Base-by-base conservation (phyloP, 2,888 invertebrate species). In the Frankliniella fusca region DNA sequence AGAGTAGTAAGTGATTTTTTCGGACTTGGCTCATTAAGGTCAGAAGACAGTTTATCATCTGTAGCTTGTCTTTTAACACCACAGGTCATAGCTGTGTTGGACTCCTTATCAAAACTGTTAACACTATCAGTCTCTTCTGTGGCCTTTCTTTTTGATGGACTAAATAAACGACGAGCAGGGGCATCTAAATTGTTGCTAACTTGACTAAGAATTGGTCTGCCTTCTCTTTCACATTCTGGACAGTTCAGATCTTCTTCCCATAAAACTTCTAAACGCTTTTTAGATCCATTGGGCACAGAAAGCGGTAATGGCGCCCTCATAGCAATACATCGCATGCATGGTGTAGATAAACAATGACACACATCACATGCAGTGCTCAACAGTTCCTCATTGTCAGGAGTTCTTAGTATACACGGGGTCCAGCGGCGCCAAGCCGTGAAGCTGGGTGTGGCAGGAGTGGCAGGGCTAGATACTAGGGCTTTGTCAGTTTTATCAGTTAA, bases 401-500 rank as follows among this genome's bases (percentile, higher is more conserved):
- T 76, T 10, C 70, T 76, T 12, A 27, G 70, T 12, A 76, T 12
- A 76, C 70, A 23, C 2, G 70, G 70, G 10, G 70, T 76, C 70
- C 70, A 76, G 23, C 70, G 70, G 5, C 70, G 70, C 70, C 70
- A 76, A 0, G 70, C 23, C 12, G 70, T 76, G 27, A 76, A 76
- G 70, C 70, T 76, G 27, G 70, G 70, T 9, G 27, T 76, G n/a
- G 27, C 27, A 27, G 70, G 70, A 12, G 70, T 76, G 23, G 70
- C 70, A 10, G 70, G 70, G 12, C 23, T 76, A 27, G 70, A 27
- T 10, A 27, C 27, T 9, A 11, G 11, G 0, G 27, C 11, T 9
- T 9, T 27, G 9, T 23, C 23, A 27, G 23, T 38, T 87, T 27
- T 27, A 76, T 76, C 87, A 7, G 87, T 87, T 9, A 89, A 86